phyloP scores from a whole-genome alignment of 2,888 invertebrate species.

The Drosophila glabriapex region DNA sequence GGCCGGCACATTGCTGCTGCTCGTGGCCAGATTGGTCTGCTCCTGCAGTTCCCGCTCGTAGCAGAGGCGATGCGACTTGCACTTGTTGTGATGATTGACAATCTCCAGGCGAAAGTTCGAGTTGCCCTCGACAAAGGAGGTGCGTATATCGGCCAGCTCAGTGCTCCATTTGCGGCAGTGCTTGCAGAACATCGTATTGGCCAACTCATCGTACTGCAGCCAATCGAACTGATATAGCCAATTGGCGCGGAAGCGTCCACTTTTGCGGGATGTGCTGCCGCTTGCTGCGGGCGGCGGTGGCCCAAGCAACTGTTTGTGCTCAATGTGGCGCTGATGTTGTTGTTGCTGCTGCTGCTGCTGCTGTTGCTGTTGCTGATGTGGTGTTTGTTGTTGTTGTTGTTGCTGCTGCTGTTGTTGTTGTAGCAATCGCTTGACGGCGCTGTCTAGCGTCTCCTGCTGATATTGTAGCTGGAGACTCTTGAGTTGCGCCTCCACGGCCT shows the following conservation, averaged over 20 bases:
- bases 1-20: conserved; percentile 1
- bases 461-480: conserved; percentile 79
- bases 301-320: conserved; percentile 8
- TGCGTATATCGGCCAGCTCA: conserved; percentile 89
- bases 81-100: conserved; percentile 92
- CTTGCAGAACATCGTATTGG: conserved; percentile 90
- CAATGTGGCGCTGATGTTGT: background rate
- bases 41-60: conserved; percentile 86
- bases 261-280: conserved; percentile 85
- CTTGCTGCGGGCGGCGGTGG: background rate
- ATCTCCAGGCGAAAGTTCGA: conserved; percentile 92
- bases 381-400: conserved; percentile 84
- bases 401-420: conserved; percentile 85
- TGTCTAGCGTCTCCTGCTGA: conserved; percentile 73
- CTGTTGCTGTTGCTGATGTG: conserved; percentile 73
- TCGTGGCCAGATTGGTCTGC: conserved; percentile 28
- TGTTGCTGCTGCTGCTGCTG: conserved; percentile 73
- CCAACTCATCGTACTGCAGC: conserved; percentile 89
- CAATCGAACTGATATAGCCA: conserved; percentile 91
- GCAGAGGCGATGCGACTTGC: conserved; percentile 91
- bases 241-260: conserved; percentile 89
- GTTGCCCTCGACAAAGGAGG: conserved; percentile 92
- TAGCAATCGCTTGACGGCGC: conserved; percentile 68
- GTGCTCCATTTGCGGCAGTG: conserved; percentile 91
- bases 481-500: conserved; percentile 78